Conservation (phyloP, 1,140 invertebrate genomes). For the Drosophila mojavensis region DNA sequence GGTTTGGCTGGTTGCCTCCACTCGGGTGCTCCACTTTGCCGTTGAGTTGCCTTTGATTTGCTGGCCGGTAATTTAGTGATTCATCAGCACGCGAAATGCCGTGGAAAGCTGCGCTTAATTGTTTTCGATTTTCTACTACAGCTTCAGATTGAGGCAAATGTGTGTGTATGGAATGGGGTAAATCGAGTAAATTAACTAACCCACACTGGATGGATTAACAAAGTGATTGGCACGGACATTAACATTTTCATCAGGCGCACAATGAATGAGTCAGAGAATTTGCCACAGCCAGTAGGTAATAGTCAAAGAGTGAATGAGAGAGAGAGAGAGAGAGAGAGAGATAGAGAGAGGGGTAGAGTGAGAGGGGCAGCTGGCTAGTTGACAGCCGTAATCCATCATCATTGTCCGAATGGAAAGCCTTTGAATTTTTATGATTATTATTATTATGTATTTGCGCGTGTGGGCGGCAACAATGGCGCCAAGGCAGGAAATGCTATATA, state of each 20-base stretch:
- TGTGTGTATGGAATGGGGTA: neutral
- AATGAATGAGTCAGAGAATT: slow-evolving; percentile 43
- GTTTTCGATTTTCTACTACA: slow-evolving; percentile 64
- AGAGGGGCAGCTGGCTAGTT: slow-evolving; percentile 15
- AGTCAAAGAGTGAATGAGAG: neutral
- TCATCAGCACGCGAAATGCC: slow-evolving; percentile 39
- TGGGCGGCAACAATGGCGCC: slow-evolving; percentile 34
- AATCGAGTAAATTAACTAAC: slow-evolving; percentile 62
- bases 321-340: neutral
- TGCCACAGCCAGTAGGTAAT: neutral
- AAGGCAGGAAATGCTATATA: slow-evolving; percentile 7
- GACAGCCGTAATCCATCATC: slow-evolving; percentile 77
- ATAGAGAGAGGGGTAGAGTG: neutral
- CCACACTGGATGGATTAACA: slow-evolving; percentile 65
- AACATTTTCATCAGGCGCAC: slow-evolving; percentile 78
- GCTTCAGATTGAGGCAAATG: slow-evolving; percentile 1
- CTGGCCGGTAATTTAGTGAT: slow-evolving; percentile 47
- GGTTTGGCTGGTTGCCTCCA: neutral
- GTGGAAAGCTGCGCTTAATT: slow-evolving; percentile 69
- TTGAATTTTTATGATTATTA: slow-evolving; percentile 78
- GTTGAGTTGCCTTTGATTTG: slow-evolving; percentile 4
- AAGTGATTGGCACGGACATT: slow-evolving; percentile 80
- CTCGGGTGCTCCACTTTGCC: neutral
- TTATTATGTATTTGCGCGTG: slow-evolving; percentile 59
- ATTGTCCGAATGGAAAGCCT: slow-evolving; percentile 54